Conservation (phyloP, 1,140 invertebrate species). For the Polypedilum pembai region DNA sequence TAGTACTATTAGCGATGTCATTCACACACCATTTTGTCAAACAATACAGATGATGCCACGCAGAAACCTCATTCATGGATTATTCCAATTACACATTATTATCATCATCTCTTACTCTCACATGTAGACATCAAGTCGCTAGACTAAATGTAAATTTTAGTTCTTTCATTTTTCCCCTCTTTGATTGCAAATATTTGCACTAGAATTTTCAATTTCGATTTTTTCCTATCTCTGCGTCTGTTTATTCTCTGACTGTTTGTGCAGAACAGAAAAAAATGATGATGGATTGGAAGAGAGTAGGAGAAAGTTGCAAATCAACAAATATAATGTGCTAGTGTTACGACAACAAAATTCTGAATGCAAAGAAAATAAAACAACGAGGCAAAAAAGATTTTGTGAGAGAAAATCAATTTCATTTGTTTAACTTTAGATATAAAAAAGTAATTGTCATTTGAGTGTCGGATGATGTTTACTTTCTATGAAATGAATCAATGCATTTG, state of each 20-base stretch:
- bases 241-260: background rate
- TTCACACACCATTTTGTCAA: background rate
- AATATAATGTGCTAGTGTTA: too few species aligned
- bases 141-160: background rate
- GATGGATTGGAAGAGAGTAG: background rate
- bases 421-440: background rate
- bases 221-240: background rate
- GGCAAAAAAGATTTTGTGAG: background rate
- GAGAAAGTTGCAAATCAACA: background rate
- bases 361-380: background rate
- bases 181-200: constrained; percentile 1
- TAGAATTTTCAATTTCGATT: constrained; percentile 23
- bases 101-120: background rate
- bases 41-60: background rate
- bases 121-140: constrained; percentile 2
- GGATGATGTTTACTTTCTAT: background rate
- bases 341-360: background rate
- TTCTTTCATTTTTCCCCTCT: background rate
- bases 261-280: background rate
- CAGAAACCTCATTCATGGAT: background rate
- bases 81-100: constrained; percentile 12
- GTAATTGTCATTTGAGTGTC: background rate
- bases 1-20: background rate
- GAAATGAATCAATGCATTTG: too few species aligned
- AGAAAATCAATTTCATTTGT: background rate